These are phyloP conservation scores for Colletes collaris DNA, from an alignment of 2,888 invertebrate species.

Conservation along the genomic window DNA sequence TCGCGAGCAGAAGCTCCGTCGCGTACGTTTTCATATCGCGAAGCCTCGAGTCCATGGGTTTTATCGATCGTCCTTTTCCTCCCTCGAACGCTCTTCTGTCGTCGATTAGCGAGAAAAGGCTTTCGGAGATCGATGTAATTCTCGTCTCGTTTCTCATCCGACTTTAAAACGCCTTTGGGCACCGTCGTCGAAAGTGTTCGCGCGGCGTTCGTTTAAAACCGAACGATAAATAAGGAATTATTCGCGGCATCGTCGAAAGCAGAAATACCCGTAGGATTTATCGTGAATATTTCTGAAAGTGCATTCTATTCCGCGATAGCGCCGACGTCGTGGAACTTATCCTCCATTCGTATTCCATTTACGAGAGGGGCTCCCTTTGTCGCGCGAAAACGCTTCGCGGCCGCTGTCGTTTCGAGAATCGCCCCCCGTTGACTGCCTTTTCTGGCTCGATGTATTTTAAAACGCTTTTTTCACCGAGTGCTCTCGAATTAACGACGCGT, in stretches of 20 bases:
- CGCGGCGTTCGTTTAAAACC: background rate
- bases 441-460: background rate
- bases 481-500: background rate
- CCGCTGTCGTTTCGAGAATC: background rate
- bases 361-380: background rate
- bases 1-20: background rate
- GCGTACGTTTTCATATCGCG: conserved; percentile 13
- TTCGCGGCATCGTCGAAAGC: background rate
- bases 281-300: conserved; percentile 3
- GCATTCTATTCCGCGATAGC: background rate
- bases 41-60: background rate
- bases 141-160: background rate
- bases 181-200: background rate
- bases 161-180: too few species aligned
- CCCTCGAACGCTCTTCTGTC: conserved; percentile 13
- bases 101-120: conserved; percentile 19
- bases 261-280: background rate
- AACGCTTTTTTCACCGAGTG: background rate
- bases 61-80: conserved; percentile 23
- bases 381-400: conserved; percentile 2
- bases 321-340: conserved; percentile 8
- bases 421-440: background rate
- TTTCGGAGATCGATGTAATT: conserved; percentile 18
- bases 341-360: conserved; percentile 8
- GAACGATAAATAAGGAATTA: background rate